These are phyloP conservation scores for Bubalus kerabau DNA, from an alignment of 2,113 vertebrate species.

Conservation along the genomic window DNA sequence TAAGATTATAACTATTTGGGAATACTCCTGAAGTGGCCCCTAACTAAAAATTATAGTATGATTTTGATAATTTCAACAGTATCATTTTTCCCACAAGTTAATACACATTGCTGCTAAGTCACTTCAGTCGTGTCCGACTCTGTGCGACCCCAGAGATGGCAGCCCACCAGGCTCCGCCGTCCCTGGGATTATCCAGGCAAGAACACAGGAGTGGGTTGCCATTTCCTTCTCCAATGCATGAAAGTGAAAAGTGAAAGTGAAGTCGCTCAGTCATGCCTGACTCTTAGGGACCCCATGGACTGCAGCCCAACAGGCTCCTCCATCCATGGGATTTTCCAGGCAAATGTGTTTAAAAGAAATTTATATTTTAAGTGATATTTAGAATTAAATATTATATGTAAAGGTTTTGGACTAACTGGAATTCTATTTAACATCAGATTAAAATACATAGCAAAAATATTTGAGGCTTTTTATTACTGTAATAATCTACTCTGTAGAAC, in stretches of 20 bases:
- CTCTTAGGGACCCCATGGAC: too few relatives aligned
- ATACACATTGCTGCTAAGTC: neutral
- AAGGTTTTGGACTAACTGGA: neutral
- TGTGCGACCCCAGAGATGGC: too few relatives aligned
- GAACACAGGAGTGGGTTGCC: too few relatives aligned
- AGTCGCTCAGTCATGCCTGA: too few relatives aligned
- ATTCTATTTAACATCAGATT: conserved; percentile 21
- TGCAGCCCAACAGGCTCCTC: too few relatives aligned
- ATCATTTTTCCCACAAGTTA: neutral
- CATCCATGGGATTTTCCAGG: too few relatives aligned
- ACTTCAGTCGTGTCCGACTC: too few relatives aligned
- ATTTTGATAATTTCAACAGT: neutral
- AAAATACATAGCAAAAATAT: conserved; percentile 35
- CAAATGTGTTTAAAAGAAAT: neutral
- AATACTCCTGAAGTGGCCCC: neutral
- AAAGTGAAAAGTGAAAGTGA: too few relatives aligned
- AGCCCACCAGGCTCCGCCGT: too few relatives aligned
- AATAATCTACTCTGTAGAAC: neutral
- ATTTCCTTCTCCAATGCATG: too few relatives aligned
- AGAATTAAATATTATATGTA: neutral
- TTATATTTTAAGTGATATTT: conserved; percentile 29
- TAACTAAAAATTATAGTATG: neutral
- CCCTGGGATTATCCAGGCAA: too few relatives aligned
- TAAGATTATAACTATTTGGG: neutral
- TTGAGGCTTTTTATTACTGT: conserved; percentile 41